Base-by-base conservation (phyloP, 2,888 invertebrate species). In the Euzophera pinguis region DNA sequence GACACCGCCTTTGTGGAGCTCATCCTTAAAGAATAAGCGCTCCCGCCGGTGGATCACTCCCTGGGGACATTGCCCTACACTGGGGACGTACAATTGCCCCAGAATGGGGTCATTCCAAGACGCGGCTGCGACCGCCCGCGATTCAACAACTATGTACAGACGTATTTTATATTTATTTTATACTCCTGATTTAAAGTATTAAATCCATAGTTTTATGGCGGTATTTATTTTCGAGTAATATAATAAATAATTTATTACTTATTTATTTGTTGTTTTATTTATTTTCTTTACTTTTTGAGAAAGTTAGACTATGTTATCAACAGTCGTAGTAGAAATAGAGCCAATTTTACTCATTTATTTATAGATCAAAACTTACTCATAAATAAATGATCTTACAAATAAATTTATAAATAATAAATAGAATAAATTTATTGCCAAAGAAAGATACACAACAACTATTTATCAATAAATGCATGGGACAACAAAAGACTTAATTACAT, bases 1-100 rank as follows among this genome's bases (percentile, higher is more conserved):
- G 99, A 99, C 92, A 96, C 97, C 85, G 99, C 99, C 83, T 99
- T 99, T 93, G 97, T 98, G 91, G 96, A 96, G 90, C 95, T 96
- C 84, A 94, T 95, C 91, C 93, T 94, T 91, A 93, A 93, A 87
- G 93, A 93, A 90, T 93, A 92, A 85, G 61, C 22, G 22, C 58
- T 53, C 50, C 58, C 62, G 60, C 60, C 5, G 47, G 38, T 52
- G 43, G 43, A 22, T 43, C 37, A 43, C 43, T 35, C 7, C 35
- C 47, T 39, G 42, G 34, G 17, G 38, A 4, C 14, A n/a, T 29
- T 39, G 9, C 16, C 39, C 16, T 13, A 16, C 16, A 4, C 32
- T 35, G 42, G 34, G 17, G 22, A 8, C 17, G 16, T 10, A 16
- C 13, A 29, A 16, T 13, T 43, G 9, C 35, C 14, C 12, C 35